phyloP scores from a whole-genome alignment of 1,140 invertebrate species.

The Drosophila miranda region DNA sequence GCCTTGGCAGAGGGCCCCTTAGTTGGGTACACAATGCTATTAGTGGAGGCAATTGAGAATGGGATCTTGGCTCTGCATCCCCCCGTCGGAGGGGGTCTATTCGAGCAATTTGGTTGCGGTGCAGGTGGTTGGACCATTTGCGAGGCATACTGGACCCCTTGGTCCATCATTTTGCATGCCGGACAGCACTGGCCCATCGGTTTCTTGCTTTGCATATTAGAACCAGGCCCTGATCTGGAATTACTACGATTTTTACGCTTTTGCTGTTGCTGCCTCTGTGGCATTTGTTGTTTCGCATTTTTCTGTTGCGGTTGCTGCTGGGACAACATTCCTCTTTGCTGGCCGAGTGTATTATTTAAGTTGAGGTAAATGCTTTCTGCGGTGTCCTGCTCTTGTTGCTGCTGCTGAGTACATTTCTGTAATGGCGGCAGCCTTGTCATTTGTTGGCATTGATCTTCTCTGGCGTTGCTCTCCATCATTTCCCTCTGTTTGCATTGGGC shows the following conservation, averaged over 20 bases:
- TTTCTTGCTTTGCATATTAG: not conserved
- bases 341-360: not conserved
- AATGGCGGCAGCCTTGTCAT: not conserved
- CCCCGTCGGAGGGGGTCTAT: not conserved
- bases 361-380: no score
- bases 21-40: no score
- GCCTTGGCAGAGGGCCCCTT: no score
- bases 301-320: no score
- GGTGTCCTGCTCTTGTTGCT: not conserved
- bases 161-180: constrained; percentile 1
- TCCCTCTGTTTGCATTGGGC: no score
- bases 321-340: not conserved
- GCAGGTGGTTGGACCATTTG: not conserved
- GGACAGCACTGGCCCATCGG: constrained; percentile 2
- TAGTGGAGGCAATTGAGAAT: no score
- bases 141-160: constrained; percentile 17
- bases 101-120: no score
- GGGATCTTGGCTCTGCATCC: no score
- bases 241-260: not conserved
- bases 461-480: not conserved
- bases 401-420: not conserved
- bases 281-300: no score
- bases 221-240: no score
- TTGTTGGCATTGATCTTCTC: not conserved
- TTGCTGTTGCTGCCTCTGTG: no score